These are phyloP conservation scores for Loripinus fragilis DNA, from an alignment of 2,888 invertebrate genomes.

Conservation along the genomic window DNA sequence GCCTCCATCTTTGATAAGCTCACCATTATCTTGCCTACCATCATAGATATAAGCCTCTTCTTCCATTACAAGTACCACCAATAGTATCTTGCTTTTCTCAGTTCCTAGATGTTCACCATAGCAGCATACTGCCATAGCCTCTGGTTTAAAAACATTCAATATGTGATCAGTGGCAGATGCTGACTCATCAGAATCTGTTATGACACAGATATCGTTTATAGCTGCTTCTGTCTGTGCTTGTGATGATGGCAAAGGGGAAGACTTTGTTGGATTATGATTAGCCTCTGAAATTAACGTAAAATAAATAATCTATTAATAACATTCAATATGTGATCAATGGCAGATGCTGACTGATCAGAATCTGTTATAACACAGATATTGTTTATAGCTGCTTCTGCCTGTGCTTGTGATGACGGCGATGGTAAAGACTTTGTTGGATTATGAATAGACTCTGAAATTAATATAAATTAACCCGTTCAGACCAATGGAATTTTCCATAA, in stretches of 20 bases:
- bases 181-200: conserved; percentile 19
- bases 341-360: conserved; percentile 15
- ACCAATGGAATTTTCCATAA: no score
- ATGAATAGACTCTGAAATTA: no score
- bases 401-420: neutral
- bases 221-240: neutral
- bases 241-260: neutral
- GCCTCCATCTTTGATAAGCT: conserved; percentile 37
- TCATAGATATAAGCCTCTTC: conserved; percentile 39
- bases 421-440: no score
- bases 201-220: neutral
- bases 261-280: no score
- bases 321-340: neutral
- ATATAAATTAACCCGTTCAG: no score
- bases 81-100: conserved; percentile 14
- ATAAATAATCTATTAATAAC: no score
- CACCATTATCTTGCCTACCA: conserved; percentile 21
- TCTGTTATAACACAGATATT: conserved; percentile 4
- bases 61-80: conserved; percentile 26
- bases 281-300: no score
- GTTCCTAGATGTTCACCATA: conserved; percentile 42
- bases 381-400: neutral
- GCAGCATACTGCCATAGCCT: conserved; percentile 33
- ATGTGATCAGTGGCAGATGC: conserved; percentile 1
- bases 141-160: neutral